Evolutionary conservation across 2,797 vertebrate genomes (phyloP).

Genomic region (Phoxinus dragarum): DNA sequence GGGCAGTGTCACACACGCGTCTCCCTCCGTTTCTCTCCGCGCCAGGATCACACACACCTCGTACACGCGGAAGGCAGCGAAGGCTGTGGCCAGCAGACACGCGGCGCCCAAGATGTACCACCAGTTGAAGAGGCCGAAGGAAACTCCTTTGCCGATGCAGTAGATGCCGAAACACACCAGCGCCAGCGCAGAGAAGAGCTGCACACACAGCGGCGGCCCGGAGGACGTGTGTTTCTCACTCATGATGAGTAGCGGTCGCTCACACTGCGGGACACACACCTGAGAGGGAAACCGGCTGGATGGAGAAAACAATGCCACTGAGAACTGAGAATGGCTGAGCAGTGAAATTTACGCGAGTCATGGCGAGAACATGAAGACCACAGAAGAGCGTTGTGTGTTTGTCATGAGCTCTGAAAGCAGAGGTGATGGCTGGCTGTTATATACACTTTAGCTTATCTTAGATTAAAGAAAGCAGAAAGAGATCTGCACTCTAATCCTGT

Average conservation of each 20-base stretch:
- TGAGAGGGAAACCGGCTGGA: not conserved
- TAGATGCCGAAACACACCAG: slow-evolving; percentile 70
- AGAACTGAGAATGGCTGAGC: not conserved
- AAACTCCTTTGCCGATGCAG: slow-evolving; percentile 70
- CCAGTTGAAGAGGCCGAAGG: slow-evolving; percentile 73
- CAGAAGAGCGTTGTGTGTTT: no score
- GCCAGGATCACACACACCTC: slow-evolving; percentile 66
- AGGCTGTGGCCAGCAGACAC: slow-evolving; percentile 68
- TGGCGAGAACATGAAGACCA: not conserved
- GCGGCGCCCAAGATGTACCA: slow-evolving; percentile 73
- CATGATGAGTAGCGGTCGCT: slow-evolving; percentile 55
- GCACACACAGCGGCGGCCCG: slow-evolving; percentile 68
- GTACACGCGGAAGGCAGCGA: slow-evolving; percentile 70
- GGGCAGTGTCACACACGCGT: slow-evolving; percentile 25
- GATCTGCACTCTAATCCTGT: slow-evolving; percentile 49
- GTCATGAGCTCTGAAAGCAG: not conserved
- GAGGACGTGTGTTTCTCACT: slow-evolving; percentile 45
- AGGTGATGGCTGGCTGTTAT: slow-evolving; percentile 34
- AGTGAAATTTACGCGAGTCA: not conserved
- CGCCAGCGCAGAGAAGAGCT: slow-evolving; percentile 67
- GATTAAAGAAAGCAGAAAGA: slow-evolving; percentile 40
- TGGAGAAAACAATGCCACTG: not conserved
- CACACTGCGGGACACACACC: not conserved
- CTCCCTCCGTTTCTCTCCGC: slow-evolving; percentile 57
- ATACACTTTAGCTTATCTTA: slow-evolving; percentile 43